Evolutionary conservation across 2,113 vertebrate species (phyloP).

Genomic region (Nanger granti): DNA sequence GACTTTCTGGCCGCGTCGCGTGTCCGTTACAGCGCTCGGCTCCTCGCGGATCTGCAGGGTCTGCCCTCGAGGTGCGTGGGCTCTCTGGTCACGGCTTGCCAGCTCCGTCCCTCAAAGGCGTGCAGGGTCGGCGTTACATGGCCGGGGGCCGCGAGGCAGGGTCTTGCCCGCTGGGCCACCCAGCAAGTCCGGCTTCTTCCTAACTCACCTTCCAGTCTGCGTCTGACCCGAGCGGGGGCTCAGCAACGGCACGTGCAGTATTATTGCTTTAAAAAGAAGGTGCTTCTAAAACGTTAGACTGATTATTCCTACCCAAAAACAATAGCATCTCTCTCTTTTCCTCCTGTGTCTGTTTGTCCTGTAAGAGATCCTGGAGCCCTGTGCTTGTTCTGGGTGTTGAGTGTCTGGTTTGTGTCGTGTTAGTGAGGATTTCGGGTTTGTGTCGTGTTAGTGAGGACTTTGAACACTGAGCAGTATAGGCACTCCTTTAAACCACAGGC

Average conservation of each 20-base stretch:
- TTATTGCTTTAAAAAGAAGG: not conserved
- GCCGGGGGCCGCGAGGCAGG: not conserved
- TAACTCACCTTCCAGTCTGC: not conserved
- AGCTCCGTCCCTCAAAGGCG: accelerated
- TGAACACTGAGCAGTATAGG: not conserved
- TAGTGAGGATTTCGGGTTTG: not conserved
- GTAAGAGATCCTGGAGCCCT: not conserved
- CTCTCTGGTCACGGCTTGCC: not conserved
- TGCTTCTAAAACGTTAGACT: not conserved
- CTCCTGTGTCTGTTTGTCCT: not conserved
- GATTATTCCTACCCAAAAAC: not conserved
- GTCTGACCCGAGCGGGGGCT: not conserved
- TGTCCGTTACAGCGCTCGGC: accelerated
- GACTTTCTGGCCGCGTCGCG: not conserved
- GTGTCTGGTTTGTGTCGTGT: not conserved
- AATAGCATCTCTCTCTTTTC: not conserved
- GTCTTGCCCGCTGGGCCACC: not conserved
- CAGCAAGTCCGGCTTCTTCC: not conserved
- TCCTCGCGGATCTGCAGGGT: not conserved
- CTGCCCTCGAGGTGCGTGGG: not conserved
- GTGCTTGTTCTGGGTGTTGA: not conserved
- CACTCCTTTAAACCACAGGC: not conserved
- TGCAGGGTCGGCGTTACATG: accelerated
- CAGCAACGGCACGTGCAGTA: not conserved
- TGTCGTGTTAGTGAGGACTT: not conserved